A percentile compares a stretch with the other conserved stretches of the same genome.
These are phyloP conservation scores for Rhinichthys klamathensis DNA, from an alignment of 2,113 vertebrate genomes.

Conservation along the genomic window DNA sequence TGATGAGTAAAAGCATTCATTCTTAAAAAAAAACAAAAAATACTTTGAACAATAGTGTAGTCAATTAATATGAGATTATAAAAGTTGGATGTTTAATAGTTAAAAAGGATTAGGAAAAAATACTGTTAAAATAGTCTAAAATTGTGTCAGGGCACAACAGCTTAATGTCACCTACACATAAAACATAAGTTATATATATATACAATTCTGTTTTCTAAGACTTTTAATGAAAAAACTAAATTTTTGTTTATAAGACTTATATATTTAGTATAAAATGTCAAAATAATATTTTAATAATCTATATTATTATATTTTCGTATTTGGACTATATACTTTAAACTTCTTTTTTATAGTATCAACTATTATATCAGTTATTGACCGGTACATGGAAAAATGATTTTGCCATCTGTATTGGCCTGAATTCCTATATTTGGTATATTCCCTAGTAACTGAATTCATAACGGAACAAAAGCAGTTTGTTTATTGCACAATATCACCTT, in stretches of 20 bases:
- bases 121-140: neutral
- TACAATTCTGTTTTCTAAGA: too few relatives aligned
- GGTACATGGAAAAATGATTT: neutral
- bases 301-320: too few relatives aligned
- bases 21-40: too few relatives aligned
- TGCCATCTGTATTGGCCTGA: neutral
- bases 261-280: too few relatives aligned
- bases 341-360: neutral
- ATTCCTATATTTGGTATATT: neutral
- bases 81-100: neutral
- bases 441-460: neutral
- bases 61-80: neutral
- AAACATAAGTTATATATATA: neutral
- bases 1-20: too few relatives aligned
- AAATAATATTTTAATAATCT: too few relatives aligned
- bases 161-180: neutral
- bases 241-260: too few relatives aligned
- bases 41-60: neutral
- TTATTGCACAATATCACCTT: constrained; percentile 17
- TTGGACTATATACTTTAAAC: too few relatives aligned
- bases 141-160: neutral
- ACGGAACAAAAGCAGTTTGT: neutral
- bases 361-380: neutral
- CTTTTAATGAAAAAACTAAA: too few relatives aligned
- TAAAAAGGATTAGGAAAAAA: too few relatives aligned